phyloP scores from a whole-genome alignment of 2,113 vertebrate genomes.

The Onychostoma macrolepis region DNA sequence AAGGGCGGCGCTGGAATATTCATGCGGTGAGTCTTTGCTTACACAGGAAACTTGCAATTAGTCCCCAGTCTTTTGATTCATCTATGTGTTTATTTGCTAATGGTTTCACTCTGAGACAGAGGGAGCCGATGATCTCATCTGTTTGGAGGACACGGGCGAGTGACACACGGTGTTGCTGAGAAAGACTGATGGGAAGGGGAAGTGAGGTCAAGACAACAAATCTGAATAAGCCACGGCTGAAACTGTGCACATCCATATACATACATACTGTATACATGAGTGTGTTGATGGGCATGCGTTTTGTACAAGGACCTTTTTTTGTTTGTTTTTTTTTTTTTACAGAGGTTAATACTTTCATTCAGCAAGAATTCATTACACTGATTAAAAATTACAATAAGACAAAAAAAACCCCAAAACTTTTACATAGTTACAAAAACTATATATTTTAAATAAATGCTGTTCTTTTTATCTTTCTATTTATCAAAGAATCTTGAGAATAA shows the following conservation, averaged over 20 bases:
- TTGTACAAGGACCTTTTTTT: not conserved
- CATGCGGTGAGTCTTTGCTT: conserved; percentile 34
- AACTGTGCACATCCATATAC: not conserved
- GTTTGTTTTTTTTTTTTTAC: not conserved
- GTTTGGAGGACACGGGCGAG: conserved; percentile 39
- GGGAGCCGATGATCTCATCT: conserved; percentile 42
- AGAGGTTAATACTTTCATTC: not conserved
- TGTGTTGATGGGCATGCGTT: not conserved
- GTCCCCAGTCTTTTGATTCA: conserved; percentile 41
- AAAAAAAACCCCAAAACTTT: not conserved
- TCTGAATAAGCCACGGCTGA: conserved; percentile 15
- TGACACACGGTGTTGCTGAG: conserved; percentile 27
- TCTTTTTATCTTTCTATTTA: not conserved
- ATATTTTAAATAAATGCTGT: not conserved
- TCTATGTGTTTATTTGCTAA: conserved; percentile 44
- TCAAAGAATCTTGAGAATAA: not conserved
- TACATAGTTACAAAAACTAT: not conserved
- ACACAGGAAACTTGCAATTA: conserved; percentile 43
- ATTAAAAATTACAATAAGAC: not conserved
- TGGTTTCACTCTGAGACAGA: conserved; percentile 25
- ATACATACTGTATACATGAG: not conserved
- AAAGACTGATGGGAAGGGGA: conserved; percentile 33
- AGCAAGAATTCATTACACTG: not conserved
- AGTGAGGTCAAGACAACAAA: conserved; percentile 32
- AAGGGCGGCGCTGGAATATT: conserved; percentile 20